Evolutionary conservation across 2,888 invertebrate genomes (phyloP).

Genomic region (Psylliodes chrysocephalus): DNA sequence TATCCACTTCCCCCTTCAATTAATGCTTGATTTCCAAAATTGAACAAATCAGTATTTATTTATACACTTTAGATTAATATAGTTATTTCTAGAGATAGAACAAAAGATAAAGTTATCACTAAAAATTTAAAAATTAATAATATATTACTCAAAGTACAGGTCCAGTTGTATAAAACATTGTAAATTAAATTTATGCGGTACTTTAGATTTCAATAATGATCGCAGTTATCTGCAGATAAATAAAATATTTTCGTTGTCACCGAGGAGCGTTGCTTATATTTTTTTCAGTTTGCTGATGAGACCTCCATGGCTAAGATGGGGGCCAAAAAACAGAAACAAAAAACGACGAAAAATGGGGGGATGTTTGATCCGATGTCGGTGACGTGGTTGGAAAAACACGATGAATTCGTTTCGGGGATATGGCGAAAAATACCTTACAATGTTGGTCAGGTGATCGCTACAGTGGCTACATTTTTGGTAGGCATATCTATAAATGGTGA

Average conservation of each 20-base stretch:
- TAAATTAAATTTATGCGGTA: slow-evolving; percentile 4
- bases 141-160: background rate
- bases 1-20: too few relatives aligned
- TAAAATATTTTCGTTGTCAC: background rate
- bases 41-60: too few relatives aligned
- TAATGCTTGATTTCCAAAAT: too few relatives aligned
- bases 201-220: slow-evolving; percentile 6
- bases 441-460: slow-evolving; percentile 68
- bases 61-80: too few relatives aligned
- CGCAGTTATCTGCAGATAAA: slow-evolving; percentile 14
- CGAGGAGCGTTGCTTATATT: background rate
- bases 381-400: slow-evolving; percentile 72
- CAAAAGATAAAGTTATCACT: too few relatives aligned
- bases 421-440: slow-evolving; percentile 69
- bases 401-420: slow-evolving; percentile 66
- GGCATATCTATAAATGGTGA: slow-evolving; percentile 73
- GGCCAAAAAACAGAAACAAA: slow-evolving; percentile 20
- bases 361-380: slow-evolving; percentile 67
- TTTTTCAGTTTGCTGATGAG: slow-evolving; percentile 19
- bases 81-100: too few relatives aligned
- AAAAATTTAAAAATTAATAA: too few relatives aligned
- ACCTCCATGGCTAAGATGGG: slow-evolving; percentile 16
- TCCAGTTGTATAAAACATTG: background rate
- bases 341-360: background rate
- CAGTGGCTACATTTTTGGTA: slow-evolving; percentile 71